Base-by-base conservation (phyloP, 2,888 invertebrate species). In the Andrena chrysosceles region DNA sequence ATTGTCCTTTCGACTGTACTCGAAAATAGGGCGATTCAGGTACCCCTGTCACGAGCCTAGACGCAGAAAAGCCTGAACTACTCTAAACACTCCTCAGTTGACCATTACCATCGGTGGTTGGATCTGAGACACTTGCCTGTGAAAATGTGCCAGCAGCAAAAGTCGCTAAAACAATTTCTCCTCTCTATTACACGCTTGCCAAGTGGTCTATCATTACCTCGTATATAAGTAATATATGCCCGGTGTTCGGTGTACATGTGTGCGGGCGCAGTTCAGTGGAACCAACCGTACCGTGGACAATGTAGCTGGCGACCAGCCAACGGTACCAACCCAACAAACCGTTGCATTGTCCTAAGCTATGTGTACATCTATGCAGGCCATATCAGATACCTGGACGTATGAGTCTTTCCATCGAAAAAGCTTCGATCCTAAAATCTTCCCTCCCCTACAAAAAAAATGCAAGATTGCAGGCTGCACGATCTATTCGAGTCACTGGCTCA, bases 231-330 rank as follows among this genome's bases (percentile, higher is more conserved):
- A 90, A 89, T 89, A 86, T 89, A 90, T 89, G 85, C 85, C 69
- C 68, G 68, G 42, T 67, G 76, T 75, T 66, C 49, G 7, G 85
- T 76, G 75, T 80, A 63, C 63, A 62, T 59, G 68, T 59, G 70
- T 59, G 62, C 35, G 70, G 59, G 70, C 86, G 87, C 90, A 91
- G 91, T 91, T 91, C 85, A 85, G 87, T 87, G 86, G 90, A 89
- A 89, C 85, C 78, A 84, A 88, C 84, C 85, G 85, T 89, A 84
- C 83, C 88, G 83, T 75, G 92, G 89, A 92, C 92, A 92, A 92
- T 92, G 91, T 89, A 89, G 85, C 89, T 92, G 92, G 92, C 92
- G 84, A 73, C 67, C 72, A 71, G 91, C 92, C 92, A 92, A 85
- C 84, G 81, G 80, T 88, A 86, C 90, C 88, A 87, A 87, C 88